Base-by-base conservation (phyloP, 1,140 invertebrate species). In the Solenopsis fugax region DNA sequence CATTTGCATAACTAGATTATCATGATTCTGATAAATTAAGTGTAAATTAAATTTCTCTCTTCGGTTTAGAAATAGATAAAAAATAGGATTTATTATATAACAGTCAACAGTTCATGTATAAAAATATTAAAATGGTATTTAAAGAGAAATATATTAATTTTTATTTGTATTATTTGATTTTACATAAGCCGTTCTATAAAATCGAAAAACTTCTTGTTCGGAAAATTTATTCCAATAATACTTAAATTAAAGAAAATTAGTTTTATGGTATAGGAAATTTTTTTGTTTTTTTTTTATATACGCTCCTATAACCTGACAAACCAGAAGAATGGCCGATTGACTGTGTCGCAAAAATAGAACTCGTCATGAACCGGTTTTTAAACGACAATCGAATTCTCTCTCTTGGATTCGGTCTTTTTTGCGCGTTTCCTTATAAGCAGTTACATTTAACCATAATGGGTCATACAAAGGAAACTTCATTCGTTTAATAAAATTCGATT, bases 291-390 rank as follows among this genome's bases (percentile, higher is more conserved):
- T 29, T 37, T 5, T 29, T 60, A 13, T 29, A 29, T 29, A 2
- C 29, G 29, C 4, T 52, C 37, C 64, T 10, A 71, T 24, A 60
- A 1, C 24, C 62, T n/a, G n/a, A 50, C 69, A 75, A 29, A 75
- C 67, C 24, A 34, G 69, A 82, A 82, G 45, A 72, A 60, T 65
- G n/a, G 69, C n/a, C 13, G 78, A 67, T 71, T 56, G 29, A 21
- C 24, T 50, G 24, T 4, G 72, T 81, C 13, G 52, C 45, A 65
- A 84, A 73, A 81, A 81, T 81, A 81, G 50, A 81, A 81, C 50
- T 89, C 54, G 13, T 12, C 37, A 45, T 50, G 34, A 88, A 90
- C 89, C 89, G 86, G 89, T 89, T 90, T 41, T 45, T 34, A 13
- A 2, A 21, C 18, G 62, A 34, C 69, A 29, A 52, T 65, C 65